A percentile compares a stretch with the other conserved stretches of the same genome.
These are phyloP conservation scores for Sciurus vulgaris DNA, from an alignment of 2,797 vertebrate genomes.

Conservation along the genomic window DNA sequence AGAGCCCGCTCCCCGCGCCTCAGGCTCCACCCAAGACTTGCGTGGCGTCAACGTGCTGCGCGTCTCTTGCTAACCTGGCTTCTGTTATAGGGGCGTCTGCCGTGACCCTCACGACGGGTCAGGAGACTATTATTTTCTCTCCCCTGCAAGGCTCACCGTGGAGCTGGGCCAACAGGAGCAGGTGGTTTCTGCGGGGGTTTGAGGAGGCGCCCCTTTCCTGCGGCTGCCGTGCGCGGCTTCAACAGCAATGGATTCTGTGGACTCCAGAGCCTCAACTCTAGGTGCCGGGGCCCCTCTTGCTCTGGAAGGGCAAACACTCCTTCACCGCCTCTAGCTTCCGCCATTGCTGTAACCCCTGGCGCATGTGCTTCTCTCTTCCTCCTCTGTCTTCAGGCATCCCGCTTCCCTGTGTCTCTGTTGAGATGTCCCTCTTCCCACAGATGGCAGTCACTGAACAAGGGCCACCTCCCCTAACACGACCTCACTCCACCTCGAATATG, in stretches of 20 bases:
- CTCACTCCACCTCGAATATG: neutral
- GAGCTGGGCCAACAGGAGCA: neutral
- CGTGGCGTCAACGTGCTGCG: neutral
- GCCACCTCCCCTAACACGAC: accelerated
- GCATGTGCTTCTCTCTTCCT: accelerated
- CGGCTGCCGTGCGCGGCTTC: neutral
- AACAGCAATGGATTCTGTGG: neutral
- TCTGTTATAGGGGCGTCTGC: neutral
- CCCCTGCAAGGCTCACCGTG: neutral
- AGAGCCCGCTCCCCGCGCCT: neutral
- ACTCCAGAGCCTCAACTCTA: neutral
- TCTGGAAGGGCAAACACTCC: neutral
- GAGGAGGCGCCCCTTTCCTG: neutral
- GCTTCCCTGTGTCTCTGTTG: neutral
- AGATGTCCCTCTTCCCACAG: neutral
- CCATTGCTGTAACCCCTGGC: neutral
- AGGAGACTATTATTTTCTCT: neutral
- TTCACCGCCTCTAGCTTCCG: too few species aligned
- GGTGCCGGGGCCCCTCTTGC: neutral
- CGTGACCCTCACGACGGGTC: neutral
- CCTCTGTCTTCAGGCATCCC: neutral
- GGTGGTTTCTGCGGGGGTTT: neutral
- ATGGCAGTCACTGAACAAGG: accelerated
- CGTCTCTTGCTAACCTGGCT: neutral
- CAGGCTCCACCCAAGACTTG: neutral